Evolutionary conservation across 2,888 invertebrate genomes (phyloP).

Genomic region (Loripinus fragilis): DNA sequence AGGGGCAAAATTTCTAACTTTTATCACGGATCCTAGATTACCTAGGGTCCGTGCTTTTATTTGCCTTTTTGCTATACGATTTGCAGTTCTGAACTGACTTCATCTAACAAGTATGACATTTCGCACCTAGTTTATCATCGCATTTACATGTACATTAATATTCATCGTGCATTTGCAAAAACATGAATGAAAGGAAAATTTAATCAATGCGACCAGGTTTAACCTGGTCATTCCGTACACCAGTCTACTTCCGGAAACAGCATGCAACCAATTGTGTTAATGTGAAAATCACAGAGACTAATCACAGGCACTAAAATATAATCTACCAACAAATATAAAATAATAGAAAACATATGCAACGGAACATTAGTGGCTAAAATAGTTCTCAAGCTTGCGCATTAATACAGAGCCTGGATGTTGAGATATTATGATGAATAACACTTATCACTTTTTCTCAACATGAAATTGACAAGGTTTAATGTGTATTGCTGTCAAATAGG

Average conservation of each 20-base stretch:
- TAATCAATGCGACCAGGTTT: too few relatives aligned
- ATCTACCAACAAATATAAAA: background rate
- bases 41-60: too few relatives aligned
- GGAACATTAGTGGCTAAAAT: slow-evolving; percentile 7
- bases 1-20: too few relatives aligned
- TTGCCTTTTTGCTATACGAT: too few relatives aligned
- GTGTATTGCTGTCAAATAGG: slow-evolving; percentile 22
- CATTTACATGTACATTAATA: too few relatives aligned
- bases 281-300: background rate
- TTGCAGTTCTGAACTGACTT: too few relatives aligned
- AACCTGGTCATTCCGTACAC: slow-evolving; percentile 1
- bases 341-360: slow-evolving; percentile 5
- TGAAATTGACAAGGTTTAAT: slow-evolving; percentile 44
- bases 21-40: too few relatives aligned
- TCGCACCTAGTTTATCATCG: too few relatives aligned
- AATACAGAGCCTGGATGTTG: background rate
- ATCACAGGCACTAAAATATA: background rate
- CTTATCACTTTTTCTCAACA: slow-evolving; percentile 30
- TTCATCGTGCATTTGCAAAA: too few relatives aligned
- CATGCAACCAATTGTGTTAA: background rate
- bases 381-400: background rate
- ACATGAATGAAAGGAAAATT: too few relatives aligned
- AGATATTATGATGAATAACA: slow-evolving; percentile 33
- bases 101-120: too few relatives aligned
- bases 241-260: slow-evolving; percentile 1